Conservation (phyloP, 2,113 vertebrate genomes). For the Saguinus midas region DNA sequence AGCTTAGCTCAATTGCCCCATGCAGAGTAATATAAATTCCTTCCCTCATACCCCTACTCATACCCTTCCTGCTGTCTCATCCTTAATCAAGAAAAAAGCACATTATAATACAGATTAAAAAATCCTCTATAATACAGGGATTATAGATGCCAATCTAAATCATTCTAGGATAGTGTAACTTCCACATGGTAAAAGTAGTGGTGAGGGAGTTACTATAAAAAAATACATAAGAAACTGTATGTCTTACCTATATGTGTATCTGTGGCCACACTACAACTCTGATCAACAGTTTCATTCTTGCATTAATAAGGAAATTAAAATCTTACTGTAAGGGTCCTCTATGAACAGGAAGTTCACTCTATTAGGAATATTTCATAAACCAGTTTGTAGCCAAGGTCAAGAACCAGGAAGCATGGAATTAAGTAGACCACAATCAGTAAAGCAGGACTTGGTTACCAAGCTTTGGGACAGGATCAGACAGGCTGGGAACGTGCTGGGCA, state of each 20-base stretch:
- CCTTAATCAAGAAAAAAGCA: background rate
- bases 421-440: constrained; percentile 70
- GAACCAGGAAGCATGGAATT: constrained; percentile 74
- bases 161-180: background rate
- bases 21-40: background rate
- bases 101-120: background rate
- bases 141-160: background rate
- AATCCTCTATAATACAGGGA: background rate
- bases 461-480: constrained; percentile 74
- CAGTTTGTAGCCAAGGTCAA: constrained; percentile 56
- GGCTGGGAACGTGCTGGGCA: constrained; percentile 55
- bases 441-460: constrained; percentile 60
- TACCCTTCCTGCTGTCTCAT: background rate
- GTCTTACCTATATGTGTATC: background rate
- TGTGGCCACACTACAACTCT: background rate
- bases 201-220: background rate
- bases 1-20: background rate
- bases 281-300: constrained; percentile 2
- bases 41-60: background rate
- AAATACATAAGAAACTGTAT: background rate
- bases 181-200: background rate
- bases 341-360: constrained; percentile 53
- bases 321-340: background rate
- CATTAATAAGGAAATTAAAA: constrained; percentile 43
- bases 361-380: constrained; percentile 61